phyloP scores from a whole-genome alignment of 2,113 vertebrate species.

The Notarius quadriscutis region DNA sequence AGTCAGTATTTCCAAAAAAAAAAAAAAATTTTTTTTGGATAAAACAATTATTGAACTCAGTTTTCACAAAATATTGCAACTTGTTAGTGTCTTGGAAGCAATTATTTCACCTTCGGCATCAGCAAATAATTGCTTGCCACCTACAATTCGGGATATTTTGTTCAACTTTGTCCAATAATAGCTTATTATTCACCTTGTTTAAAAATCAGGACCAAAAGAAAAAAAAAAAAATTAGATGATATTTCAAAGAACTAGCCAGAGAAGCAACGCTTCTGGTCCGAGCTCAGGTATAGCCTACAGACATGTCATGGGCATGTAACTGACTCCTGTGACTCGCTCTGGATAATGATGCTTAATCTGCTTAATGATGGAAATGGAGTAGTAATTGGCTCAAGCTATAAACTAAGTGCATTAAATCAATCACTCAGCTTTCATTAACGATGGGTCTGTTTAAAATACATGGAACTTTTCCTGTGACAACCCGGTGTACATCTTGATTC shows the following conservation, averaged over 20 bases:
- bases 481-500: neutral
- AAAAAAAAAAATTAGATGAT: neutral
- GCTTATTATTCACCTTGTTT: no score
- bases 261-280: neutral
- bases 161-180: no score
- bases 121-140: no score
- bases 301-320: neutral
- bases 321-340: neutral
- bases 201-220: neutral
- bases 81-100: no score
- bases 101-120: no score
- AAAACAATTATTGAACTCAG: no score
- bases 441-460: neutral
- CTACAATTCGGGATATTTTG: no score
- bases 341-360: neutral
- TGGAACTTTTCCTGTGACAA: neutral
- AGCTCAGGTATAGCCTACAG: neutral
- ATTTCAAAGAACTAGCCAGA: neutral
- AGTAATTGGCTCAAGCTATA: neutral
- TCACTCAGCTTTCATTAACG: neutral
- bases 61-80: no score
- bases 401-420: neutral
- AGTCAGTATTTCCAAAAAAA: no score
- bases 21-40: no score
- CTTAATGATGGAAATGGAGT: neutral